Evolutionary conservation across 2,113 vertebrate species (phyloP), one percentile per base, ranked within the genome.

Genomic region (Centropus bengalensis): DNA sequence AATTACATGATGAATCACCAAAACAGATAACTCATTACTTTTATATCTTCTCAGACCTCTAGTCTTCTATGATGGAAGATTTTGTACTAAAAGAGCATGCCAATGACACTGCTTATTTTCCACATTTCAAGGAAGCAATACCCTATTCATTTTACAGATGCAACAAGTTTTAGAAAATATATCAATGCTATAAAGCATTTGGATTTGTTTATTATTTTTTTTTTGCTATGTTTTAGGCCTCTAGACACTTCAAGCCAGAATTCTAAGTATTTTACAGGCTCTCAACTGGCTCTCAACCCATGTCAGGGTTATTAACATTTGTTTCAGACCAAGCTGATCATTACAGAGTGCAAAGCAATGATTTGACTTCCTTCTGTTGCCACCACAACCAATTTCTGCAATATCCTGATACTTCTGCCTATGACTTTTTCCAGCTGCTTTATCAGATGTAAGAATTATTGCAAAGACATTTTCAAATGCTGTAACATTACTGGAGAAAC

Each of bases 1-100:
- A 85, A 87, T 82, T 85, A 69, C 32, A 55, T 47, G 47, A 89
- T 94, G 82, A 94, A 73, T 91, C 89, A 94, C 16, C 52, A 78
- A 38, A 82, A 47, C 32, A 91, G 67, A 89, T 89, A 91, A 88
- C 20, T 80, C 52, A 70, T 14, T 63, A 20, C 80, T 89, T 83
- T 81, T 47, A 45, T 42, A 86, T 78, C 36, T 88, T 86, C 24
- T 86, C 82, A 73, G 63, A 47, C 27, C 19, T 68, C 19, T 36
- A 84, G 60, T 75, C 40, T 75, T 86, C 76, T 42, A 8, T 67
- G 32, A 67, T 70, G 32, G 63, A 88, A 90, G 63, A 82, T 55
- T 22, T 30, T 78, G 15, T 42, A 44, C 5, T 30, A 68, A 81
- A 94, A 88, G 23, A 84, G 33, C 32, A 84, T 54, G n/a, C 8